Base-by-base conservation (phyloP, 2,888 invertebrate genomes). In the Lasioglossum lativentre region DNA sequence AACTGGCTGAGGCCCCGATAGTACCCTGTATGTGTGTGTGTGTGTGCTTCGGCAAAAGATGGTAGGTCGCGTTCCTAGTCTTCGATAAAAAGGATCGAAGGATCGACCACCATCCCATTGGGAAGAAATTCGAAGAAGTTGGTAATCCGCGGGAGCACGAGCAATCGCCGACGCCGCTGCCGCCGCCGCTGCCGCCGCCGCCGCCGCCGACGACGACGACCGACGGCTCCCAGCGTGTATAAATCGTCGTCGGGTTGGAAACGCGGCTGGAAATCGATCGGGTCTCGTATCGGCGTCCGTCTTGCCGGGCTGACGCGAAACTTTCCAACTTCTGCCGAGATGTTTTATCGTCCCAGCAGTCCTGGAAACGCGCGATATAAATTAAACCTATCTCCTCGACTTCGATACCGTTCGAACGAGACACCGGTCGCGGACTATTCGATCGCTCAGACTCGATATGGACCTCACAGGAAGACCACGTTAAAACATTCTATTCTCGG, bases 1-100 rank as follows among this genome's bases (percentile, higher is more conserved):
- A 91, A 92, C 92, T 92, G 90, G 85, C 88, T n/a, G 59, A 30
- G 59, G 76, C 77, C 73, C 82, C 82, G 89, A 88, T 90, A 89
- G 80, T 79, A 34, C 59, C 16, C 5, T 59, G 30, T 59, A 1
- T 14, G 27, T 52, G 47, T 40, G 40, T 10, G 40, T 1, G 40
- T 8, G 47, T 8, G 47, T n/a, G 52, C 52, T 52, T 52, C 52
- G 52, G 52, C n/a, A 52, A 59, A 27, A 27, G 59, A 27, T 14
- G 59, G 27, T 59, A 16, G 68, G 75, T 75, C 45, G 42, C 86
- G 77, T 89, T 85, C 76, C 85, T 14, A n/a, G 27, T 27, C 76
- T 80, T 68, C 76, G 70, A 83, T 84, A 77, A 78, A 83, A 86
- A 82, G 70, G 77, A 78, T 59, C 78, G 40, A 16, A 14, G 68